Percentiles rank a stretch among this genome's conserved stretches.
Evolutionary conservation across 37 sponge, comb jelly and placozoan species (phyloP).

Genomic region (Aphrocallistes beatrix): DNA sequence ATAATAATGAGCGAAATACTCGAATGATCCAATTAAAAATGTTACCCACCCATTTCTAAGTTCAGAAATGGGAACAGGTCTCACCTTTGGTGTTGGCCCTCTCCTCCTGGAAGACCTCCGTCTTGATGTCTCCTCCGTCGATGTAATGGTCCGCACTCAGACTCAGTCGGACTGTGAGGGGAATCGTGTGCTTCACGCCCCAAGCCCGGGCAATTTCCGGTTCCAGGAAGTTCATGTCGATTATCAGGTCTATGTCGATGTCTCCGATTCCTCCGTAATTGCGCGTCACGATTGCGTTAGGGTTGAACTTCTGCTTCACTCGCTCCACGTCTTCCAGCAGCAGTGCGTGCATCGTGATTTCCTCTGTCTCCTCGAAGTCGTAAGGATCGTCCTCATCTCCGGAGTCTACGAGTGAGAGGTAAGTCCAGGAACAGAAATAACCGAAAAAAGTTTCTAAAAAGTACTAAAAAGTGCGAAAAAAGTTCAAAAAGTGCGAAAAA

Average conservation of each 20-base stretch:
- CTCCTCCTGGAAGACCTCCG: slow-evolving; percentile 45
- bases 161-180: slow-evolving; percentile 38
- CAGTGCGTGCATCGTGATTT: slow-evolving; percentile 23
- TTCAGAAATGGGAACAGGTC: too few species aligned
- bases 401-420: too few species aligned
- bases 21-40: too few species aligned
- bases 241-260: slow-evolving; percentile 46
- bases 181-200: slow-evolving; percentile 39
- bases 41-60: too few species aligned
- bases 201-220: slow-evolving; percentile 52
- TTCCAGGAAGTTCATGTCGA: slow-evolving; percentile 45
- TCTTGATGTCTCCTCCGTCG: slow-evolving; percentile 42
- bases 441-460: too few species aligned
- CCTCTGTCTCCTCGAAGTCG: slow-evolving; percentile 6
- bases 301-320: slow-evolving; percentile 25
- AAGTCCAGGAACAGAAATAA: too few species aligned
- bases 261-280: slow-evolving; percentile 57
- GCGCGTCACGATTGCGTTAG: slow-evolving; percentile 32
- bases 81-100: slow-evolving; percentile 38
- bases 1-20: too few species aligned
- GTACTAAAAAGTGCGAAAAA: too few species aligned
- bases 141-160: slow-evolving; percentile 38
- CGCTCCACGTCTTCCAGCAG: slow-evolving; percentile 26
- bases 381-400: neutral
- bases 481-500: too few species aligned